Evolutionary conservation across 2,113 vertebrate species (phyloP).

Genomic region (Trematomus loennbergii): DNA sequence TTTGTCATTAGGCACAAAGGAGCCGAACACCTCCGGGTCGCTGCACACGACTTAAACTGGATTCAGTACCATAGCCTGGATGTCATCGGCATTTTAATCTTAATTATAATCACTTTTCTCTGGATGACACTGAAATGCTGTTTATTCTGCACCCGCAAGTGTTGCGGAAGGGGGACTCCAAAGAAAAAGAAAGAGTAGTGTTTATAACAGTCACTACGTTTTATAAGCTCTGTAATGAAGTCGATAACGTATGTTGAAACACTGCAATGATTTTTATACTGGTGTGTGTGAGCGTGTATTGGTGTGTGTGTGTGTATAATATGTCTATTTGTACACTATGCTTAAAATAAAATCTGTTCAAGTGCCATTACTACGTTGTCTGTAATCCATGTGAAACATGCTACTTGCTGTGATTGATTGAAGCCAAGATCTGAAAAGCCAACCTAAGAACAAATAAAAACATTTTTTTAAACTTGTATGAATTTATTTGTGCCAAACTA

Average conservation of each 20-base stretch:
- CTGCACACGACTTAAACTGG: slow-evolving; percentile 93
- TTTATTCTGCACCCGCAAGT: slow-evolving; percentile 80
- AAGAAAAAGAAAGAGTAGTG: slow-evolving; percentile 80
- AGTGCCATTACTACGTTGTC: no score
- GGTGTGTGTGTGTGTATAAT: background rate
- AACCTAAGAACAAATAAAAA: slow-evolving; percentile 1
- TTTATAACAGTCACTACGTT: background rate
- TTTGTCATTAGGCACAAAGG: slow-evolving; percentile 94
- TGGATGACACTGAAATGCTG: slow-evolving; percentile 86
- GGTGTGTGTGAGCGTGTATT: background rate
- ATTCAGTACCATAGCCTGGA: slow-evolving; percentile 94
- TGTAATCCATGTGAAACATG: background rate
- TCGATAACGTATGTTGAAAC: background rate
- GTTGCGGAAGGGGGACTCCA: slow-evolving; percentile 36
- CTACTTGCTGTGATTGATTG: background rate
- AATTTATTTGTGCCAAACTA: no score
- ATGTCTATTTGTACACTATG: slow-evolving; percentile 8
- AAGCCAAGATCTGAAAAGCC: background rate
- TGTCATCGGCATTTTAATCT: slow-evolving; percentile 86
- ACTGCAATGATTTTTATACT: background rate
- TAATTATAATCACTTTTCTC: slow-evolving; percentile 61
- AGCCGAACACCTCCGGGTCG: slow-evolving; percentile 88
- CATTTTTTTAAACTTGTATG: background rate
- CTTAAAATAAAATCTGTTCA: no score
- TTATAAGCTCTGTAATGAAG: background rate